Evolutionary conservation across 2,113 vertebrate species (phyloP).

Genomic region (Rhinopomastus cyanomelas): DNA sequence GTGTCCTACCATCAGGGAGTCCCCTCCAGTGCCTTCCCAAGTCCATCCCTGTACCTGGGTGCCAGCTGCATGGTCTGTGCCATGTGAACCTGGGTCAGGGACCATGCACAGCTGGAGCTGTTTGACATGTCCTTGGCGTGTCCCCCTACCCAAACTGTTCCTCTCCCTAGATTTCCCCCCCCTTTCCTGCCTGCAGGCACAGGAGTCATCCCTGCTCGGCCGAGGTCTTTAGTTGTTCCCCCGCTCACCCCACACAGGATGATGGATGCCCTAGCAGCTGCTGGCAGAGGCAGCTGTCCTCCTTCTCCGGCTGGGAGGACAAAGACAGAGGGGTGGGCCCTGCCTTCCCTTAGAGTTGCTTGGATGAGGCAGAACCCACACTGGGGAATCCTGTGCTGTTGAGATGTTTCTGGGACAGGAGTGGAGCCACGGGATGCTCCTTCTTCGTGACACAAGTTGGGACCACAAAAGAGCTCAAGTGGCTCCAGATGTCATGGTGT

Average conservation of each 20-base stretch:
- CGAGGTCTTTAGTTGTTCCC: not conserved
- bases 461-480: not conserved
- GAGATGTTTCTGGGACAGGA: not conserved
- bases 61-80: fast-evolving
- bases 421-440: fast-evolving
- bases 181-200: not conserved
- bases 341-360: not conserved
- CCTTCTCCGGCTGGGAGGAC: not conserved
- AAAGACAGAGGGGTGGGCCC: not conserved
- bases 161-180: not conserved
- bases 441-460: not conserved
- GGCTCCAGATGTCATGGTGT: fast-evolving
- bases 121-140: fast-evolving
- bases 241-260: not conserved
- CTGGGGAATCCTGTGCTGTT: not conserved
- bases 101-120: not conserved
- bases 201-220: not conserved
- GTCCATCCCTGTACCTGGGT: fast-evolving
- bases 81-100: fast-evolving
- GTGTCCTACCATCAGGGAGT: too few species aligned
- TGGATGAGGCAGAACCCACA: not conserved
- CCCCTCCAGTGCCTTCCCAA: fast-evolving
- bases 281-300: slow-evolving; percentile 6
- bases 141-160: not conserved
- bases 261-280: slow-evolving; percentile 50